These are phyloP conservation scores for Catharus fuscescens DNA, from an alignment of 2,113 vertebrate species.

Conservation along the genomic window DNA sequence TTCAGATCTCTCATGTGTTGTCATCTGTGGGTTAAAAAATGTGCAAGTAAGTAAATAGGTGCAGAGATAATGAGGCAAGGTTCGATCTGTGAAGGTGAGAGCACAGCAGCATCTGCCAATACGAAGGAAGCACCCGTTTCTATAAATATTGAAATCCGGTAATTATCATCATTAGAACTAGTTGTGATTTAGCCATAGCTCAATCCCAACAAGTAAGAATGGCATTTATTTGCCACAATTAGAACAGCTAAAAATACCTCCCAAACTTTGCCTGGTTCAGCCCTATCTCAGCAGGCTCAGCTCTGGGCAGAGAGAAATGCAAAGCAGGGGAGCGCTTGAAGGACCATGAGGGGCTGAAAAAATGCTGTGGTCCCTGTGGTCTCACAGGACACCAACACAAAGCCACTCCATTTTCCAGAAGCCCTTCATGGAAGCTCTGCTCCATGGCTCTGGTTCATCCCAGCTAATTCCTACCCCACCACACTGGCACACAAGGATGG, in stretches of 20 bases:
- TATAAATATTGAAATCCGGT: conserved; percentile 75
- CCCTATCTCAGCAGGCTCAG: background rate
- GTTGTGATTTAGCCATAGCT: conserved; percentile 62
- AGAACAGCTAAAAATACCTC: conserved; percentile 68
- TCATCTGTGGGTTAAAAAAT: conserved; percentile 43
- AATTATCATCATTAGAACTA: conserved; percentile 71
- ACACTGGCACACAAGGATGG: accelerated
- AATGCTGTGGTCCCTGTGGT: background rate
- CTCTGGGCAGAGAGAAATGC: background rate
- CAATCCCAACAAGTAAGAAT: conserved; percentile 63
- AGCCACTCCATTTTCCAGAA: background rate
- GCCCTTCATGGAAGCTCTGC: background rate
- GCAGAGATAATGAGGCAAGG: conserved; percentile 22
- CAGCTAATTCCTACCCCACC: background rate
- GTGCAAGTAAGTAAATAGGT: conserved; percentile 54
- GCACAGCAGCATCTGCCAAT: conserved; percentile 37
- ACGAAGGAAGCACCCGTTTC: conserved; percentile 63
- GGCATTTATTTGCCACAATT: conserved; percentile 61
- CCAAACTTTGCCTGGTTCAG: background rate
- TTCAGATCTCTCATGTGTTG: background rate
- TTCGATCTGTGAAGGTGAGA: conserved; percentile 66
- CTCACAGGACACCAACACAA: background rate
- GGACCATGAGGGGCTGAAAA: accelerated
- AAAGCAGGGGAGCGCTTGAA: background rate
- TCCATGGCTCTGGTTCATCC: background rate